These are phyloP conservation scores for Copidosoma floridanum DNA, from an alignment of 1,140 invertebrate species.

Conservation along the genomic window DNA sequence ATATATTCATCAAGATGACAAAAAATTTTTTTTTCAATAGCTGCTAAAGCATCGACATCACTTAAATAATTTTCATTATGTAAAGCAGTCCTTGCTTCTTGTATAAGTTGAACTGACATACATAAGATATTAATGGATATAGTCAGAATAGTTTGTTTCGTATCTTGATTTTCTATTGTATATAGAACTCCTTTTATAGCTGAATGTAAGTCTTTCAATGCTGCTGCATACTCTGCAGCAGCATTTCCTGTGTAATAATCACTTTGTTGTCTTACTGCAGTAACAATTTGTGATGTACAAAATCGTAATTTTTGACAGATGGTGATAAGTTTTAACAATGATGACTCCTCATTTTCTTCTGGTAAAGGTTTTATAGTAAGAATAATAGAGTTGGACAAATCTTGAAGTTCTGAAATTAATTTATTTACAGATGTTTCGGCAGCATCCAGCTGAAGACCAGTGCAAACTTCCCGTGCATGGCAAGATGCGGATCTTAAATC, in stretches of 20 bases:
- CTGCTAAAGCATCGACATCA: constrained; percentile 62
- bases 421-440: constrained; percentile 79
- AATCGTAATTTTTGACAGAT: constrained; percentile 65
- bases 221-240: constrained; percentile 75
- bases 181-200: constrained; percentile 73
- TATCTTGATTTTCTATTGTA: constrained; percentile 62
- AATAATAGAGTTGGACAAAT: constrained; percentile 73
- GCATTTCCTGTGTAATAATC: constrained; percentile 80
- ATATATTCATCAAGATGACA: constrained; percentile 66
- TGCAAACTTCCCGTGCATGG: constrained; percentile 83
- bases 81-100: constrained; percentile 71
- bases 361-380: constrained; percentile 77
- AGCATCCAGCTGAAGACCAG: constrained; percentile 81
- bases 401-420: constrained; percentile 78
- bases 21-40: constrained; percentile 67
- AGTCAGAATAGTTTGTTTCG: constrained; percentile 67
- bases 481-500: constrained; percentile 79
- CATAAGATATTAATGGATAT: constrained; percentile 77
- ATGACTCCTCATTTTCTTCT: constrained; percentile 79
- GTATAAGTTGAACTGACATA: constrained; percentile 73
- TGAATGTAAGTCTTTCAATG: constrained; percentile 68
- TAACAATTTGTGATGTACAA: constrained; percentile 77
- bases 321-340: constrained; percentile 69
- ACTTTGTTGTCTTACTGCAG: constrained; percentile 81
- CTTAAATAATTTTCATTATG: constrained; percentile 62